Base-by-base conservation (phyloP, 2,113 vertebrate genomes). In the Amazona vittata region DNA sequence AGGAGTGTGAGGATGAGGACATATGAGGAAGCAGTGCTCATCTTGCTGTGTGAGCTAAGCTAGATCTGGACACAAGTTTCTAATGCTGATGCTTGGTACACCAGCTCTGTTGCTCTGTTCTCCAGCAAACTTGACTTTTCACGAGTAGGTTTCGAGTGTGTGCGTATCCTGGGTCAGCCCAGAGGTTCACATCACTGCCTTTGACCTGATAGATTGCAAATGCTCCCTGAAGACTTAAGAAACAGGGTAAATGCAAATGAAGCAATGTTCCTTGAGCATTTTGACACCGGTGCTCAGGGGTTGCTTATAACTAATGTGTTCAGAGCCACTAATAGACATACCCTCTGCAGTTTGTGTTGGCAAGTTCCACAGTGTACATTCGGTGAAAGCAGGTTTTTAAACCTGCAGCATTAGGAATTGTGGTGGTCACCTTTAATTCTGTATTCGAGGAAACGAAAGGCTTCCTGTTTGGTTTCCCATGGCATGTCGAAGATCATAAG, bases 201-300 rank as follows among this genome's bases (percentile, higher is more conserved):
- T 13, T 35, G 26, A 33, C 64, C 26, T 9, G 52, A 22, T 1
- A 10, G 43, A 22, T 1, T 15, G 50, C 15, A 31, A 14, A 21
- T 16, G 17, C 77, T 65, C 49, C 3, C 9, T 25, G 43, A 21
- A 49, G 7, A 11, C 67, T 4, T 29, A 14, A 57, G 49, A 31
- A 57, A 7, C 3, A 1, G 15, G 12, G n/a, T 41, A 8, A 19
- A 18, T 14, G 39, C 47, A 31, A 33, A 9, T 20, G 5, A 10
- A 55, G 28, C n/a, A 15, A 0, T 3, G 6, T 12, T 24, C 12
- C 41, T 33, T 0, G 0, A 18, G 74, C 9, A 2, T 22, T 55
- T 39, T 33, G 17, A 15, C 5, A 5, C 31, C 41, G 18, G 47
- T 84, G 39, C 41, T 33, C 18, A 5, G 43, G 71, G 29, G 11